These are phyloP conservation scores for Clinocottus analis DNA, from an alignment of 2,113 vertebrate genomes.

Conservation along the genomic window DNA sequence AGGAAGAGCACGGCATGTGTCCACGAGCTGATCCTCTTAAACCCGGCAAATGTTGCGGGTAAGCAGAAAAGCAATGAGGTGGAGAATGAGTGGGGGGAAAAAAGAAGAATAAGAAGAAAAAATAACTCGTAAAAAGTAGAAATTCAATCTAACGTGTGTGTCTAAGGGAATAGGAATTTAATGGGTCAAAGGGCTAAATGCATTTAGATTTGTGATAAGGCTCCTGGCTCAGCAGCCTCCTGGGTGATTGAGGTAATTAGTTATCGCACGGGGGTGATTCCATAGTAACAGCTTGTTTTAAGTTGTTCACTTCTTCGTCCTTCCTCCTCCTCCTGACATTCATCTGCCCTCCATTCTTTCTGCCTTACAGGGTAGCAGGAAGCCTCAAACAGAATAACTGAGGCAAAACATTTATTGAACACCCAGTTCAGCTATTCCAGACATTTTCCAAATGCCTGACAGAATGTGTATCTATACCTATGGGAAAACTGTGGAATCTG, in stretches of 20 bases:
- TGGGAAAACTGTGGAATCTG: slow-evolving; percentile 23
- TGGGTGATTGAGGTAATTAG: slow-evolving; percentile 55
- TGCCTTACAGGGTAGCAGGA: slow-evolving; percentile 11
- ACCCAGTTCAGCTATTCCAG: not conserved
- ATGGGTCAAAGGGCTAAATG: slow-evolving; percentile 46
- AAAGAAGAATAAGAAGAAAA: no score
- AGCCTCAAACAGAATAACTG: slow-evolving; percentile 34
- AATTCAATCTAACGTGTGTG: slow-evolving; percentile 34
- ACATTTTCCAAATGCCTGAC: slow-evolving; percentile 19
- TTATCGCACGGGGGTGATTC: slow-evolving; percentile 34
- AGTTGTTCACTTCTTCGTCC: slow-evolving; percentile 13
- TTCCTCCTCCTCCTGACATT: slow-evolving; percentile 30
- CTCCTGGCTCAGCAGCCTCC: slow-evolving; percentile 43
- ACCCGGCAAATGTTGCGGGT: slow-evolving; percentile 39
- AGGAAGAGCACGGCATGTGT: slow-evolving; percentile 39
- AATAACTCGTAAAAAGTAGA: slow-evolving; percentile 2
- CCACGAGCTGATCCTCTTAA: slow-evolving; percentile 64
- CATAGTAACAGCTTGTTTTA: slow-evolving; percentile 42
- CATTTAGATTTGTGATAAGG: slow-evolving; percentile 59
- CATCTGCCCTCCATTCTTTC: slow-evolving; percentile 10
- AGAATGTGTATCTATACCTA: slow-evolving; percentile 1
- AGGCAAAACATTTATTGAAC: slow-evolving; percentile 32
- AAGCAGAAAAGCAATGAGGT: slow-evolving; percentile 41
- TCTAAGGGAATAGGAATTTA: slow-evolving; percentile 36
- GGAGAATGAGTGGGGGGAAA: not conserved